Conservation (phyloP, 2,113 vertebrate species). For the Urocolius indicus region DNA sequence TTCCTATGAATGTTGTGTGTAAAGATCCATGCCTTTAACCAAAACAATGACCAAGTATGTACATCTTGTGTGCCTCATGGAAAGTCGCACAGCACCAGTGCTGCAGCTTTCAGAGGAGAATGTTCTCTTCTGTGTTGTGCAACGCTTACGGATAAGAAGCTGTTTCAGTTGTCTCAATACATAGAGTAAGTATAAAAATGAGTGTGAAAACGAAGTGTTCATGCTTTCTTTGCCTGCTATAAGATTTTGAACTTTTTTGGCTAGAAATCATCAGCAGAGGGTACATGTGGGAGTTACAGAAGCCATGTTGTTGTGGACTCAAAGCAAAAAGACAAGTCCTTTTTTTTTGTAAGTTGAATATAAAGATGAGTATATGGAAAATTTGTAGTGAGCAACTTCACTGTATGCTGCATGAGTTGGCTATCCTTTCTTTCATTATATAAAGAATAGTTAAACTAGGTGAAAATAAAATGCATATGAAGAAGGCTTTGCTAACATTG, state of each 20-base stretch:
- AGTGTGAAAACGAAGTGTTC: neutral
- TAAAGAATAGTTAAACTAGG: neutral
- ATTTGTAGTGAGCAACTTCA: neutral
- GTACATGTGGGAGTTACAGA: neutral
- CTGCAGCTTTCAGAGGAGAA: neutral
- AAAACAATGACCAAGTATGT: neutral
- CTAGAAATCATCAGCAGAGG: neutral
- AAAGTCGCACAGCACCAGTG: fast-evolving
- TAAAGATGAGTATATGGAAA: neutral
- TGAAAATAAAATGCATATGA: neutral
- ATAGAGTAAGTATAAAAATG: neutral
- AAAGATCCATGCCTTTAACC: neutral
- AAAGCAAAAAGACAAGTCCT: neutral
- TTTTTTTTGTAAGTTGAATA: neutral
- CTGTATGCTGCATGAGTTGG: neutral
- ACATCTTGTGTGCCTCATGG: neutral
- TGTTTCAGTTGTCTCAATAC: neutral
- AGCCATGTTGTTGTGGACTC: neutral
- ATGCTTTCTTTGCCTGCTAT: neutral
- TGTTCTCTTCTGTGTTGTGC: neutral
- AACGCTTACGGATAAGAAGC: neutral
- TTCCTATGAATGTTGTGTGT: neutral
- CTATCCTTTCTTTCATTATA: neutral
- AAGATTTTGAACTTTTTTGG: neutral
- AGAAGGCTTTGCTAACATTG: neutral